Percentiles rank a stretch among this genome's conserved stretches.
These are phyloP conservation scores for Pardosa pseudoannulata DNA, from an alignment of 2,888 invertebrate species.

Conservation along the genomic window DNA sequence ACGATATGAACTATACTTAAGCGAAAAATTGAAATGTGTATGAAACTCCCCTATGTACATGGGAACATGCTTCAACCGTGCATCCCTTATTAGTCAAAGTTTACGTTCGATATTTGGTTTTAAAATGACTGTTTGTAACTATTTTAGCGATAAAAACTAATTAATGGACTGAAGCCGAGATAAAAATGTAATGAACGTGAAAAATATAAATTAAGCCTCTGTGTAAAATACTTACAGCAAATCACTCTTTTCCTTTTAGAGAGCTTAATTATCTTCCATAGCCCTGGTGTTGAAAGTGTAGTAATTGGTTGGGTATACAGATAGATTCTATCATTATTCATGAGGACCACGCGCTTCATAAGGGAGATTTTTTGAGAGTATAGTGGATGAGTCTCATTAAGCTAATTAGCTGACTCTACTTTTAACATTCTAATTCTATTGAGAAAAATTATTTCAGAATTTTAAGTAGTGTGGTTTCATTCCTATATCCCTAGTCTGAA, in stretches of 20 bases:
- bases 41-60: too few species aligned
- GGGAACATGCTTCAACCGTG: too few species aligned
- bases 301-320: constrained; percentile 36
- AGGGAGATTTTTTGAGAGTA: background rate
- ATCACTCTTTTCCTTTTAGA: background rate
- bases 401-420: background rate
- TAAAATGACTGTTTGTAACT: background rate
- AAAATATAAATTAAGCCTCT: background rate
- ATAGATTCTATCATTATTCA: background rate
- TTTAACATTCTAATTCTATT: background rate
- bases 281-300: constrained; percentile 52
- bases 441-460: background rate
- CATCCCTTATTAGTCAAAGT: too few species aligned
- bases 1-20: too few species aligned
- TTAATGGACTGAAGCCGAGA: background rate
- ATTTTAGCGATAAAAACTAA: background rate
- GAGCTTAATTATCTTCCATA: constrained; percentile 44
- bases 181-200: background rate
- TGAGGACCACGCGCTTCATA: background rate
- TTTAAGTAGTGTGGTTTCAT: background rate
- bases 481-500: too few species aligned
- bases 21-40: too few species aligned
- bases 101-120: background rate
- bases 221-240: background rate
- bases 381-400: background rate